Conservation (phyloP, 2,797 vertebrate species). For the Sebastes variabilis region DNA sequence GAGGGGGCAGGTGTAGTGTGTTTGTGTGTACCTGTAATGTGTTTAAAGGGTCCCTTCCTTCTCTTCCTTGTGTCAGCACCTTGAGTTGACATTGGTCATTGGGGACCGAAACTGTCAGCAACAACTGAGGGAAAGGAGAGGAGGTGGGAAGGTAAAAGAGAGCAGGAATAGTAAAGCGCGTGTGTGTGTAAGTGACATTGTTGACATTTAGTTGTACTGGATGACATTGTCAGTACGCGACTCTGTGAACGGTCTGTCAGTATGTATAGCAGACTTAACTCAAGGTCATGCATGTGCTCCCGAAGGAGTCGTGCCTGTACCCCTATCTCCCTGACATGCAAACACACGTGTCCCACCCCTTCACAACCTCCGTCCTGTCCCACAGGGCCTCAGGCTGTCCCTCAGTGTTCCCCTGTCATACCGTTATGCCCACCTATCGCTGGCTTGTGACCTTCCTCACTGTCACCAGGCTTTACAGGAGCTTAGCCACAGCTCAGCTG, state of each 20-base stretch:
- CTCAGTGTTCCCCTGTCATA: conserved; percentile 45
- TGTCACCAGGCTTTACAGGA: conserved; percentile 46
- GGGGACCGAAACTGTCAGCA: conserved; percentile 58
- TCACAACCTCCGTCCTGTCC: conserved; percentile 41
- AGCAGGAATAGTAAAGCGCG: conserved; percentile 22
- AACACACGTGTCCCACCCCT: conserved; percentile 7
- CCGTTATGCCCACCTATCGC: conserved; percentile 38
- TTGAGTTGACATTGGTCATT: conserved; percentile 62
- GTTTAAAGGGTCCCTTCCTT: conserved; percentile 41
- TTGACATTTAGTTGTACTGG: conserved; percentile 48
- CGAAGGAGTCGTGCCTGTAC: conserved; percentile 26
- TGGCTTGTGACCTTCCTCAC: conserved; percentile 53
- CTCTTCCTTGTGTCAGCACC: conserved; percentile 58
- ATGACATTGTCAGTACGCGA: conserved; percentile 48
- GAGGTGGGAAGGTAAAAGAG: conserved; percentile 31
- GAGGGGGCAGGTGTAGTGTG: neutral
- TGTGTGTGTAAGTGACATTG: conserved; percentile 31
- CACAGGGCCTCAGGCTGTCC: conserved; percentile 17
- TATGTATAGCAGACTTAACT: conserved; percentile 52
- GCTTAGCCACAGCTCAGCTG: conserved; percentile 51
- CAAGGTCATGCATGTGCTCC: conserved; percentile 55
- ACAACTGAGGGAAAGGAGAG: conserved; percentile 1
- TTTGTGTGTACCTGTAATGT: conserved; percentile 9
- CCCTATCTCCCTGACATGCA: conserved; percentile 27
- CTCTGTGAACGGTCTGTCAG: conserved; percentile 59